Conservation (phyloP, 2,797 vertebrate species). For the Streptopelia turtur region DNA sequence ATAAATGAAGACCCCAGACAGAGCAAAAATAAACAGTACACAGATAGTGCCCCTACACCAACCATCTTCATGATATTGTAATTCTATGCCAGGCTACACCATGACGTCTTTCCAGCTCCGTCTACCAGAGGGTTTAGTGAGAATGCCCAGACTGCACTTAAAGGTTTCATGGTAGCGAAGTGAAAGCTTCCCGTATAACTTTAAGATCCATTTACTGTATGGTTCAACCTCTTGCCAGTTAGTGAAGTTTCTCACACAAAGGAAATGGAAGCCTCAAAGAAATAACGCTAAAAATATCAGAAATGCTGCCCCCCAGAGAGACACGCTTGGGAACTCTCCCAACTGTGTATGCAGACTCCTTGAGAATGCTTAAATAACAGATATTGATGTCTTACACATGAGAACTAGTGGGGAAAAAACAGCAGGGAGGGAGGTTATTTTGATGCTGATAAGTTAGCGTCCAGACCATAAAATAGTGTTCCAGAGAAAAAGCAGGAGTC, state of each 20-base stretch:
- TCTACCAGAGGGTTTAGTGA: background rate
- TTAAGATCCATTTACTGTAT: background rate
- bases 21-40: background rate
- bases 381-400: background rate
- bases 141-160: background rate
- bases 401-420: background rate
- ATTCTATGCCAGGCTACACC: background rate
- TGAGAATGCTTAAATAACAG: background rate
- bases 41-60: background rate
- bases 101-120: background rate
- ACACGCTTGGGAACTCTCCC: background rate
- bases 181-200: background rate
- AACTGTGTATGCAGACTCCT: background rate
- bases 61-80: background rate
- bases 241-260: conserved; percentile 24
- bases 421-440: background rate
- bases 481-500: background rate
- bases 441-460: background rate
- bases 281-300: conserved; percentile 7
- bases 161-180: background rate
- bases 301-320: background rate
- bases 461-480: background rate
- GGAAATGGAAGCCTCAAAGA: background rate
- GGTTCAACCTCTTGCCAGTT: background rate
- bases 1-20: background rate